Evolutionary conservation across 2,797 vertebrate species (phyloP).

Genomic region (Clarias platycephalus): DNA sequence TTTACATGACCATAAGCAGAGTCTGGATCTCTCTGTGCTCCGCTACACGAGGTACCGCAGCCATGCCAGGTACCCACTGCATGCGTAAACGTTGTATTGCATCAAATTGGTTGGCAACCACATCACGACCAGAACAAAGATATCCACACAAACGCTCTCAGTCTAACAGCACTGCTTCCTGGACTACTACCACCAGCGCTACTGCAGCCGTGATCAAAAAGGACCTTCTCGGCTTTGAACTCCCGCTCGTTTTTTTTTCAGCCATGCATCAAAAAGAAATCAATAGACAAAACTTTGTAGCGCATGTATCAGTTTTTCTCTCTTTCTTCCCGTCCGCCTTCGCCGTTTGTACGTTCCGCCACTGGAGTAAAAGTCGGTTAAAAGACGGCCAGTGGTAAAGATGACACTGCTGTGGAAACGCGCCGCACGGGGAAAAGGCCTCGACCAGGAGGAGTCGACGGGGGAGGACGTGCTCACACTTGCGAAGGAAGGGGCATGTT

Average conservation of each 20-base stretch:
- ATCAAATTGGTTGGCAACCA: slow-evolving; percentile 58
- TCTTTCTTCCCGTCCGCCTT: slow-evolving; percentile 57
- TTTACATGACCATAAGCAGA: slow-evolving; percentile 48
- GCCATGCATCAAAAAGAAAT: slow-evolving; percentile 78
- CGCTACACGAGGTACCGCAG: background rate
- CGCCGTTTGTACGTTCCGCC: slow-evolving; percentile 70
- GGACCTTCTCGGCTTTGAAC: slow-evolving; percentile 70
- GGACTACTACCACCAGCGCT: slow-evolving; percentile 58
- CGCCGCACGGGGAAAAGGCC: slow-evolving; percentile 66
- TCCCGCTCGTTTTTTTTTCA: slow-evolving; percentile 50
- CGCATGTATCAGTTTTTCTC: slow-evolving; percentile 65
- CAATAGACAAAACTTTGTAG: slow-evolving; percentile 75
- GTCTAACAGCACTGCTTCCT: slow-evolving; percentile 54
- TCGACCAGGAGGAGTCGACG: slow-evolving; percentile 75
- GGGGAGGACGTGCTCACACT: slow-evolving; percentile 54
- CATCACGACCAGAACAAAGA: slow-evolving; percentile 61
- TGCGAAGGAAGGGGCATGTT: slow-evolving; percentile 43
- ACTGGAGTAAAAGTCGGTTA: slow-evolving; percentile 74
- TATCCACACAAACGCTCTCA: slow-evolving; percentile 44
- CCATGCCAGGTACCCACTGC: slow-evolving; percentile 8
- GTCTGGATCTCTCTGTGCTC: slow-evolving; percentile 17
- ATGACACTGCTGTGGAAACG: slow-evolving; percentile 73
- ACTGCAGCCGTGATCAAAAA: slow-evolving; percentile 72
- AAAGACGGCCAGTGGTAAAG: slow-evolving; percentile 72
- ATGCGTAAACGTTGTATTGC: slow-evolving; percentile 32